These are phyloP conservation scores for Aethina tumida DNA, from an alignment of 1,140 invertebrate species.

Conservation along the genomic window DNA sequence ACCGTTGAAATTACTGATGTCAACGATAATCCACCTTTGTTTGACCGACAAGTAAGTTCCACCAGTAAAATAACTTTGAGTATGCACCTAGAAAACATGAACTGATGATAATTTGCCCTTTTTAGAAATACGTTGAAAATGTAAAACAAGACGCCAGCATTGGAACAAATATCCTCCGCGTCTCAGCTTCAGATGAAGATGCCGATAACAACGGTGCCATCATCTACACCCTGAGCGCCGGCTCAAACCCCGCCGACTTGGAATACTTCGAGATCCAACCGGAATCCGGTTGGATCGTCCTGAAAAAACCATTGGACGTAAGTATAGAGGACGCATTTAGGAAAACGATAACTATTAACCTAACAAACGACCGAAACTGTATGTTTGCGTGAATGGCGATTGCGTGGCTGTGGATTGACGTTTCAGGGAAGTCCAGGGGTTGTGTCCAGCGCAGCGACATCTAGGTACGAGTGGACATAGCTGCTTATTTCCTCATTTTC, in stretches of 20 bases:
- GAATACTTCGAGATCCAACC: slow-evolving; percentile 94
- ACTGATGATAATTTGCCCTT: slow-evolving; percentile 1
- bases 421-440: slow-evolving; percentile 16
- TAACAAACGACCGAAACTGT: slow-evolving; percentile 7
- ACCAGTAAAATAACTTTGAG: background rate
- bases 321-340: slow-evolving; percentile 56
- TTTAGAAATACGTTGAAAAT: slow-evolving; percentile 89
- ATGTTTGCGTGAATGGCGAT: slow-evolving; percentile 14
- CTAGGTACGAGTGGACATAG: slow-evolving; percentile 37
- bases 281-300: slow-evolving; percentile 90
- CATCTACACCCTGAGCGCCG: slow-evolving; percentile 79
- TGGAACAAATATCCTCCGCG: slow-evolving; percentile 85
- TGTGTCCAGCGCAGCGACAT: slow-evolving; percentile 3
- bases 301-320: slow-evolving; percentile 91
- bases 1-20: slow-evolving; percentile 94
- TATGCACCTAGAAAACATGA: background rate
- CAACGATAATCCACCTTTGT: slow-evolving; percentile 88
- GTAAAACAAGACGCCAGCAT: slow-evolving; percentile 94
- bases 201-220: slow-evolving; percentile 94
- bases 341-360: too few relatives aligned
- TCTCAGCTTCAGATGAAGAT: slow-evolving; percentile 91
- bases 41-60: slow-evolving; percentile 76
- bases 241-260: slow-evolving; percentile 72
- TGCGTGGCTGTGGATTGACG: slow-evolving; percentile 13
- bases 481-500: slow-evolving; percentile 38